Percentiles rank a stretch among this genome's conserved stretches.
Evolutionary conservation across 2,797 vertebrate genomes (phyloP).

Genomic region (Gila robusta): DNA sequence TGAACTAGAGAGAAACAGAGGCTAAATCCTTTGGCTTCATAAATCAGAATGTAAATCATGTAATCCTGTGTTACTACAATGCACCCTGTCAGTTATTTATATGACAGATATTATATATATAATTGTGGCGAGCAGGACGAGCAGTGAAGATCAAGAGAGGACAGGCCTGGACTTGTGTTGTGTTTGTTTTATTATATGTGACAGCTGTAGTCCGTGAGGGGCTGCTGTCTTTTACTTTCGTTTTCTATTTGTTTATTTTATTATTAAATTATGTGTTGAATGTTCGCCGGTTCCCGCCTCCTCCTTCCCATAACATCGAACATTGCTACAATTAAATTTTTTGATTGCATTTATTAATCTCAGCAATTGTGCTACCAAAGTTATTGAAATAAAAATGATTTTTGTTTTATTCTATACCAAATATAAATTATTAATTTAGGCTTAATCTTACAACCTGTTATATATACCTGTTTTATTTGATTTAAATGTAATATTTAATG

Average conservation of each 20-base stretch:
- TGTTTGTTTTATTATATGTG: too few relatives aligned
- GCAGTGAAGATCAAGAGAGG: too few relatives aligned
- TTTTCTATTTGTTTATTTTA: too few relatives aligned
- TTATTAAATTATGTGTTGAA: too few relatives aligned
- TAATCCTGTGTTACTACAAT: conserved; percentile 31
- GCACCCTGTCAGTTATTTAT: background rate
- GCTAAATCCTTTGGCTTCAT: background rate
- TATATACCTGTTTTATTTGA: background rate
- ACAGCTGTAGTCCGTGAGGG: too few relatives aligned
- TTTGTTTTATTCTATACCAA: background rate
- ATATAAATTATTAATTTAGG: background rate
- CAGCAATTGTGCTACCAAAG: background rate
- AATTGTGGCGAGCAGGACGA: too few relatives aligned
- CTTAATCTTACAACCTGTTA: background rate
- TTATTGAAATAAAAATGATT: background rate
- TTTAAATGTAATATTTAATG: background rate
- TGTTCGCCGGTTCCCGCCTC: too few relatives aligned
- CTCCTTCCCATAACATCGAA: too few relatives aligned
- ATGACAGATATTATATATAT: background rate
- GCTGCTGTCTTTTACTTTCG: too few relatives aligned
- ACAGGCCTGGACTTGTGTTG: too few relatives aligned
- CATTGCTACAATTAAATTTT: too few relatives aligned
- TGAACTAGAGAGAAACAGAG: background rate
- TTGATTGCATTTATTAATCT: background rate
- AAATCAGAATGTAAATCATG: conserved; percentile 29